Percentiles rank a stretch among this genome's conserved stretches.
These are phyloP conservation scores for Myrmecophaga tridactyla DNA, from an alignment of 2,113 vertebrate species.

Conservation along the genomic window DNA sequence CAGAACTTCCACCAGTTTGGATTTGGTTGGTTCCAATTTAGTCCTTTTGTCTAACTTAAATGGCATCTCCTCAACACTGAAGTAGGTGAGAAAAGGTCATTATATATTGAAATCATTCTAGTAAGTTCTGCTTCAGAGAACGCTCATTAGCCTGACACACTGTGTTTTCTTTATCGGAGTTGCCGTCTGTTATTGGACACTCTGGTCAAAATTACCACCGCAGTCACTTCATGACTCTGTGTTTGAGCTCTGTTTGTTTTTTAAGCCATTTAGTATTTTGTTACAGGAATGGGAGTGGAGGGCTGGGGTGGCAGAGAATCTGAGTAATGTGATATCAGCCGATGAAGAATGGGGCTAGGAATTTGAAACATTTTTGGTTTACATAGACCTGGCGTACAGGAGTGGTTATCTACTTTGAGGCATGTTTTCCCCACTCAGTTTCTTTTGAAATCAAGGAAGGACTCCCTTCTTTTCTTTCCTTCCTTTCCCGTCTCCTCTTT, in stretches of 20 bases:
- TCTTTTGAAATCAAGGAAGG: neutral
- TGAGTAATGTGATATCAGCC: accelerated
- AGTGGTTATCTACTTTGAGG: neutral
- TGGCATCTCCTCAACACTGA: neutral
- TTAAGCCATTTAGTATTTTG: neutral
- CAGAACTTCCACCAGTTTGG: neutral
- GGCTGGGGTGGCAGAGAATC: neutral
- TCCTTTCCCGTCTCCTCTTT: accelerated
- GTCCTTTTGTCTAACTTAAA: neutral
- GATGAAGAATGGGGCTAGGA: accelerated
- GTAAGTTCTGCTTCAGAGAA: neutral
- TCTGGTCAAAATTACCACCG: accelerated
- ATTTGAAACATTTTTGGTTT: neutral
- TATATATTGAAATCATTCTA: neutral
- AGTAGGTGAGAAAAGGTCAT: accelerated
- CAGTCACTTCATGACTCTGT: accelerated
- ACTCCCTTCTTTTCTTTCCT: neutral
- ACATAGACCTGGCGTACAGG: accelerated
- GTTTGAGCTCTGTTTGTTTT: neutral
- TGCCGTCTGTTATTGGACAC: accelerated
- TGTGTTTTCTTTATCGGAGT: neutral
- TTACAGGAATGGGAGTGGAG: neutral
- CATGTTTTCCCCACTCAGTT: neutral
- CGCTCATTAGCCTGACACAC: accelerated
- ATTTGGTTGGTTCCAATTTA: neutral